Evolutionary conservation across 2,113 vertebrate genomes (phyloP).

Genomic region (Ctenodactylus gundi): DNA sequence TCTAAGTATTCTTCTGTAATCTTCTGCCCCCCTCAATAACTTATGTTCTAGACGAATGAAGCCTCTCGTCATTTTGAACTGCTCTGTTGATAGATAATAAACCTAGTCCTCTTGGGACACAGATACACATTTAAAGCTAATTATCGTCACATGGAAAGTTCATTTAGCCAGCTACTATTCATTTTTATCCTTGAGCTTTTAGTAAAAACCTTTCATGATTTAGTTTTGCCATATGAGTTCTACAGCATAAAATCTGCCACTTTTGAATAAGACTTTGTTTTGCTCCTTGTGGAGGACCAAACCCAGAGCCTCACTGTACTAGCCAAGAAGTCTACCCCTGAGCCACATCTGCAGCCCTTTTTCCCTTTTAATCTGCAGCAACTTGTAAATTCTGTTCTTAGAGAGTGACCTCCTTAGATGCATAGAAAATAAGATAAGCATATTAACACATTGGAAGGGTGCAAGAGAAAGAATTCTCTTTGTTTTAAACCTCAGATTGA

Average conservation of each 20-base stretch:
- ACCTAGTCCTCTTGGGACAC: constrained; percentile 28
- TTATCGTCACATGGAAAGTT: constrained; percentile 42
- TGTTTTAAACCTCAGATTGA: constrained; percentile 29
- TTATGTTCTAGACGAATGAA: constrained; percentile 66
- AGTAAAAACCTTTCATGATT: constrained; percentile 2
- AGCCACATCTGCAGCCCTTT: neutral
- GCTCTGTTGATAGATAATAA: constrained; percentile 29
- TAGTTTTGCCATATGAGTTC: constrained; percentile 35
- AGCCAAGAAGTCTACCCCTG: no score
- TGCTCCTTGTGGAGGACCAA: neutral
- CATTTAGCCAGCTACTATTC: constrained; percentile 10
- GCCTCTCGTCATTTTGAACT: constrained; percentile 54
- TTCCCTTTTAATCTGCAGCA: constrained; percentile 19
- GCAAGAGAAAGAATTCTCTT: constrained; percentile 41
- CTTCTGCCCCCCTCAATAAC: constrained; percentile 28
- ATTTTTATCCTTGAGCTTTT: constrained; percentile 51
- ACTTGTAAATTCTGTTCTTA: neutral
- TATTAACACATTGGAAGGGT: no score
- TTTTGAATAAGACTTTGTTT: neutral
- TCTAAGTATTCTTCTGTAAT: constrained; percentile 68
- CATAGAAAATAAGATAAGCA: no score
- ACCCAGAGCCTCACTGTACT: neutral
- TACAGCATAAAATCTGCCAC: constrained; percentile 32
- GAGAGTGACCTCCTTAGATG: no score
- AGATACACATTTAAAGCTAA: constrained; percentile 40